A percentile compares a stretch with the other conserved stretches of the same genome.
phyloP scores from a whole-genome alignment of 53 echinoderm and acorn worm genomes.

The Crossaster papposus region DNA sequence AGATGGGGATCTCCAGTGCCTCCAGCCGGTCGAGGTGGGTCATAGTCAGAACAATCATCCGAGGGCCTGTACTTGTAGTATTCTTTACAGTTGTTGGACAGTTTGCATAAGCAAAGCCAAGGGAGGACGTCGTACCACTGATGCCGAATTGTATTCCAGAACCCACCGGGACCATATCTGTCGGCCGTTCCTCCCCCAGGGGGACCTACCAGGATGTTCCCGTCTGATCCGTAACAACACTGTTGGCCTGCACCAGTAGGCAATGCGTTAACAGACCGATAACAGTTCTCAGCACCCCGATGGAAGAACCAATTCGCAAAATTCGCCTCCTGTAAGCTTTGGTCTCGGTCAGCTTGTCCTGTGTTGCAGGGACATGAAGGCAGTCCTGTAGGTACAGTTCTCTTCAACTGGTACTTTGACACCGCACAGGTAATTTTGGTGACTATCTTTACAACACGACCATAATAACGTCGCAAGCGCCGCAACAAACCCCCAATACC shows the following conservation, averaged over 20 bases:
- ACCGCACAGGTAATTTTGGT: neutral
- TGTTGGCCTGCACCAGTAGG: conserved; percentile 60
- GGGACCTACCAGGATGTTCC: conserved; percentile 60
- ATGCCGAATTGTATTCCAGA: conserved; percentile 61
- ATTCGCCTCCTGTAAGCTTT: conserved; percentile 44
- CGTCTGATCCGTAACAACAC: conserved; percentile 67
- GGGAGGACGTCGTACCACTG: conserved; percentile 71
- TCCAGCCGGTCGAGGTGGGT: conserved; percentile 53
- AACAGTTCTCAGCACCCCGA: conserved; percentile 47
- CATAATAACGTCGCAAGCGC: neutral
- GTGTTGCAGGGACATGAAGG: conserved; percentile 62
- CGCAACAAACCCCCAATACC: neutral
- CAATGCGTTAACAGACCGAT: conserved; percentile 41
- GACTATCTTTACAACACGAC: neutral
- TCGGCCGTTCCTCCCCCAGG: conserved; percentile 68
- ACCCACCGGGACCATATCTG: conserved; percentile 49
- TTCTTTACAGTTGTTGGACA: conserved; percentile 36
- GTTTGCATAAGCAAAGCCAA: conserved; percentile 62
- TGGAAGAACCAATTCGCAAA: conserved; percentile 43
- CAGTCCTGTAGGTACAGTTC: neutral
- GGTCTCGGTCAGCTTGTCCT: conserved; percentile 51
- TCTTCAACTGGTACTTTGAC: neutral
- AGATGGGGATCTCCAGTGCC: conserved; percentile 75
- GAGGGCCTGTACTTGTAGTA: conserved; percentile 65
- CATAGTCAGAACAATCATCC: conserved; percentile 66